Percentiles rank a stretch among this genome's conserved stretches.
These are phyloP conservation scores for Sebastes miniatus DNA, from an alignment of 2,797 vertebrate species.

Conservation along the genomic window DNA sequence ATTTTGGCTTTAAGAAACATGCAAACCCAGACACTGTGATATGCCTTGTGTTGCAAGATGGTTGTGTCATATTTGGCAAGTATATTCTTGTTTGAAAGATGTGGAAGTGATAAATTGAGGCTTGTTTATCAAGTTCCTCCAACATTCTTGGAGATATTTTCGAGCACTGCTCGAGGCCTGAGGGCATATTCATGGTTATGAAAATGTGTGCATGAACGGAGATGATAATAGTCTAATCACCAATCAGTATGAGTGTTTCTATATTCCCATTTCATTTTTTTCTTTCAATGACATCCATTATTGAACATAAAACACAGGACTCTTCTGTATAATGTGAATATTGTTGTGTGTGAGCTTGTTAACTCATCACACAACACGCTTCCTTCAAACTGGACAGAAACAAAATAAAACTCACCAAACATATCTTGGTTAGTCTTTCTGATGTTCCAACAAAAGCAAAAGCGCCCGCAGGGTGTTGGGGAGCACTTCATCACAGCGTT, in stretches of 20 bases:
- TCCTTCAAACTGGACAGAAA: too few species aligned
- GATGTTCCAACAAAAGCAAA: too few species aligned
- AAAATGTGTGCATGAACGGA: background rate
- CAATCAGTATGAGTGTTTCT: background rate
- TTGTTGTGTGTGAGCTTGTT: background rate
- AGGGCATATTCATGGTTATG: background rate
- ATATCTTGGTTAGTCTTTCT: too few species aligned
- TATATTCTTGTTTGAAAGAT: slow-evolving; percentile 35
- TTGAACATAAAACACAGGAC: background rate
- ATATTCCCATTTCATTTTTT: background rate
- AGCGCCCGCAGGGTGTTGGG: too few species aligned
- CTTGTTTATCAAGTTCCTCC: slow-evolving; percentile 7
- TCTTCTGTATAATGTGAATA: background rate
- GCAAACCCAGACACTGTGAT: background rate
- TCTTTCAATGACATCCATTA: background rate
- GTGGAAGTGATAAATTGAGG: background rate
- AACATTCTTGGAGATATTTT: background rate
- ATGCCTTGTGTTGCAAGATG: slow-evolving; percentile 11
- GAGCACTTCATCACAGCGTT: too few species aligned
- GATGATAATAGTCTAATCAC: background rate
- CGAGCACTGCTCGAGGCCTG: background rate
- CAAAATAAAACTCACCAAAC: too few species aligned
- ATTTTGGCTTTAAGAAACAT: background rate
- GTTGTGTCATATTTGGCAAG: slow-evolving; percentile 20
- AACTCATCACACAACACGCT: too few species aligned